Evolutionary conservation across 2,113 vertebrate genomes (phyloP), one percentile per base, ranked within the genome.

Genomic region (Petrocephalus microphthalmus): DNA sequence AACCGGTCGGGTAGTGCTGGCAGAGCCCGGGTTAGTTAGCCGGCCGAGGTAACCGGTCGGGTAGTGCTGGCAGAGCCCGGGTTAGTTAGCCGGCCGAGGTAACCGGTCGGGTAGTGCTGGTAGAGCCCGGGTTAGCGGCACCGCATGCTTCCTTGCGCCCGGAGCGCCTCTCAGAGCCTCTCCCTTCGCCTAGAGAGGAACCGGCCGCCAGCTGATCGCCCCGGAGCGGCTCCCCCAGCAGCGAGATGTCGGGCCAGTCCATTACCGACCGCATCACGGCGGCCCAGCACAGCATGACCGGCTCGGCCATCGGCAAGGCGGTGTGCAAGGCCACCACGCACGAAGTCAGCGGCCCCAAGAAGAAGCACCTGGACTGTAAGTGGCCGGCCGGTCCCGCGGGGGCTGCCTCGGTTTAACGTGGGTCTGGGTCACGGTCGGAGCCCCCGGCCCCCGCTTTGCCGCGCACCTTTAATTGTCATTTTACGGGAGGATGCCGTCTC

Each of bases 341-440:
- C 89, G 96, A 97, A 94, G 96, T 97, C 93, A 97, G 96, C 96
- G 97, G 96, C 92, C 97, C 97, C 91, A 97, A 97, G 95, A 97
- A 97, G 96, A 97, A 97, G 89, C 97, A 97, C 94, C 94, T 97
- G 93, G 97, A 97, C 93, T 97, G 97, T 97, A 95, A 97, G 96
- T 97, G 53, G 20, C 17, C 7, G 47, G n/a, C 20, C 29, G 1
- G n/a, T 19, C 29, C 37, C 47, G 10, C 10, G 3, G 49, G 7
- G 22, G 13, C 2, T 37, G 84, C 33, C n/a, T 57, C 37, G 5
- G 15, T 29, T 85, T 54, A 10, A 25, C n/a, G 11, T 85, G 20
- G 84, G 11, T 85, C 11, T 85, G 3, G 29, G 47, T 85, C 7
- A 49, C 47, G 47, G 52, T 47, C 82, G 19, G 45, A 52, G 15